These are phyloP conservation scores for Leptura quadrifasciata DNA, from an alignment of 2,888 invertebrate genomes.

Conservation along the genomic window DNA sequence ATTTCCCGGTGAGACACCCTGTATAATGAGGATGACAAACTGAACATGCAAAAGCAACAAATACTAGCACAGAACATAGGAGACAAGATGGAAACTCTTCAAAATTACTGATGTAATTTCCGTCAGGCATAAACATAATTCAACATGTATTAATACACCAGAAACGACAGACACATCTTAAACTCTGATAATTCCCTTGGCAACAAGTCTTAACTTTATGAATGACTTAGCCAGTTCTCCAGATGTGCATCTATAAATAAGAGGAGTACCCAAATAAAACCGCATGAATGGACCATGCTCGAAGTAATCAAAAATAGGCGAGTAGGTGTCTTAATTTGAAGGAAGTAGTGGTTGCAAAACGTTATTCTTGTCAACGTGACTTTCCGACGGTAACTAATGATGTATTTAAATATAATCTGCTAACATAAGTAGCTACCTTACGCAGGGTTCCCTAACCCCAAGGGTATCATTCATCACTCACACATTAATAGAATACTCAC, in stretches of 20 bases:
- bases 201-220: constrained; percentile 38
- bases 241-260: constrained; percentile 51
- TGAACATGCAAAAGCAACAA: too few species aligned
- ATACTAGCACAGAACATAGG: too few species aligned
- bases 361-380: constrained; percentile 15
- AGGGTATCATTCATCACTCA: constrained; percentile 39
- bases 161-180: background rate
- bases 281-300: constrained; percentile 37
- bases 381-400: constrained; percentile 27
- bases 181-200: constrained; percentile 2
- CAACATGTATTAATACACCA: background rate
- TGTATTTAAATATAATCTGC: constrained; percentile 36
- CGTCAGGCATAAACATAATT: background rate
- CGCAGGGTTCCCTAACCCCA: constrained; percentile 32
- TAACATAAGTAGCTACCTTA: constrained; percentile 30
- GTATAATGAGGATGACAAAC: too few species aligned
- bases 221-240: constrained; percentile 46
- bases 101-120: too few species aligned
- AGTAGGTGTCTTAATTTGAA: constrained; percentile 27
- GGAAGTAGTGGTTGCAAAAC: constrained; percentile 45
- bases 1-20: too few species aligned
- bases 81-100: too few species aligned
- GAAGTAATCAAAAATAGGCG: constrained; percentile 41
- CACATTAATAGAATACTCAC: constrained; percentile 38
- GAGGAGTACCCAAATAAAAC: constrained; percentile 25